A percentile compares a stretch with the other conserved stretches of the same genome.
Conservation (phyloP, 2,797 vertebrate species). For the Bovichtus variegatus region DNA sequence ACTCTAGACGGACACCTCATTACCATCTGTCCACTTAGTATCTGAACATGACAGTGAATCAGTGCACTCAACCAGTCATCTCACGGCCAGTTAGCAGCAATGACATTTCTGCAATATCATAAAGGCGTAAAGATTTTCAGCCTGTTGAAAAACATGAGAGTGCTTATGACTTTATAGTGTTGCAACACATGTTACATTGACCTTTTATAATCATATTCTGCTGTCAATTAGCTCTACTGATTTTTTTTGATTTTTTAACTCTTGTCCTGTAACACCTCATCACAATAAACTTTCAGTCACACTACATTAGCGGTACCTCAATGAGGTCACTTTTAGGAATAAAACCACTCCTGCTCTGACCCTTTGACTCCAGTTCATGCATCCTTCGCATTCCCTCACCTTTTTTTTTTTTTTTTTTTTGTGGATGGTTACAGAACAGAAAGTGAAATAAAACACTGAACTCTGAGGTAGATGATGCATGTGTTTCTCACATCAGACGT, state of each 20-base stretch:
- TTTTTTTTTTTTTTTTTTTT: not conserved
- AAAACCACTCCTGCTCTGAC: constrained; percentile 58
- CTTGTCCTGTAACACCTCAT: constrained; percentile 76
- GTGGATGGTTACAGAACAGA: constrained; percentile 38
- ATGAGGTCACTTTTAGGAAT: constrained; percentile 62
- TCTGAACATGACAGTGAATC: constrained; percentile 43
- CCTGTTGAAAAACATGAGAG: constrained; percentile 4
- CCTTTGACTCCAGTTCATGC: constrained; percentile 56
- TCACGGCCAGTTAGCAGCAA: constrained; percentile 11
- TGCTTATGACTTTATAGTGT: not conserved
- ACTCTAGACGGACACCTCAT: constrained; percentile 67
- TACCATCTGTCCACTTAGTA: constrained; percentile 43
- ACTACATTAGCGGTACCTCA: constrained; percentile 65
- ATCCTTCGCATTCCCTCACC: constrained; percentile 55
- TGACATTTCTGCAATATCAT: not conserved
- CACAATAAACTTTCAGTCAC: constrained; percentile 70
- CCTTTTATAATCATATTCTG: constrained; percentile 36
- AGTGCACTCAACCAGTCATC: constrained; percentile 22
- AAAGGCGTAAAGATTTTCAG: not conserved
- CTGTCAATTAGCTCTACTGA: constrained; percentile 55
- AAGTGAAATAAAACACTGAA: constrained; percentile 31
- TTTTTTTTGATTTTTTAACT: constrained; percentile 30
- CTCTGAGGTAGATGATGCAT: constrained; percentile 28
- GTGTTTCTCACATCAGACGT: constrained; percentile 56
- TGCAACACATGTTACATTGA: constrained; percentile 22